Conservation (phyloP, 2,113 vertebrate genomes). For the Gasterosteus nipponicus region DNA sequence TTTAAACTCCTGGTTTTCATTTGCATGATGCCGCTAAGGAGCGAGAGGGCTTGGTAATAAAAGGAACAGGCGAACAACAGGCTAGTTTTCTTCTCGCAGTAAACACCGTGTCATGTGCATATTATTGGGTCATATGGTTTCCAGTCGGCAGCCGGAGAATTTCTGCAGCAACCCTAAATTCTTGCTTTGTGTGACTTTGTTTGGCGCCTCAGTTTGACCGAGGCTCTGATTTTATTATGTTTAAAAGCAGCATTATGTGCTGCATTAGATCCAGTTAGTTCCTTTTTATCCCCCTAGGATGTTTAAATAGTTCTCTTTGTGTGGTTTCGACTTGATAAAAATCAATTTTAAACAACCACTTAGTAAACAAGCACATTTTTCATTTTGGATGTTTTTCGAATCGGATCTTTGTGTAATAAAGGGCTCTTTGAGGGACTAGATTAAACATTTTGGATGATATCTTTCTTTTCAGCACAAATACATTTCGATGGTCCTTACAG, state of each 20-base stretch:
- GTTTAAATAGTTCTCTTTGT: constrained; percentile 15
- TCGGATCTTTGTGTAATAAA: not conserved
- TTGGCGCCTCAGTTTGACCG: not conserved
- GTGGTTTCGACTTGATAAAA: constrained; percentile 4
- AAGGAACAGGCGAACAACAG: constrained; percentile 69
- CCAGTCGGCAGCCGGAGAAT: constrained; percentile 50
- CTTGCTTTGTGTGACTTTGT: constrained; percentile 36
- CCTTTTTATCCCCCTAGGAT: not conserved
- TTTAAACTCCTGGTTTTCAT: not conserved
- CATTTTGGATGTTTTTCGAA: not conserved
- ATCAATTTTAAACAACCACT: not conserved
- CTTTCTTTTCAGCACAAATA: constrained; percentile 3
- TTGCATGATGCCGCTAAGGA: constrained; percentile 9
- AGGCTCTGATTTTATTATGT: constrained; percentile 10
- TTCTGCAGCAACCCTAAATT: constrained; percentile 42
- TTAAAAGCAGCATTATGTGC: not conserved
- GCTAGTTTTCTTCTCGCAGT: constrained; percentile 62
- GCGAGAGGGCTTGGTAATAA: constrained; percentile 1
- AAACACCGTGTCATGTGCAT: constrained; percentile 75
- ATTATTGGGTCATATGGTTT: constrained; percentile 75
- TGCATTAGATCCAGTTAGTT: not conserved
- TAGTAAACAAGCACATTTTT: not conserved
- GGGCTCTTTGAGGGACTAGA: not conserved
- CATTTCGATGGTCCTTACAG: not conserved
- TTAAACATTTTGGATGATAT: not conserved